Evolutionary conservation across 2,888 invertebrate species (phyloP).

Genomic region (Pammene aurita): DNA sequence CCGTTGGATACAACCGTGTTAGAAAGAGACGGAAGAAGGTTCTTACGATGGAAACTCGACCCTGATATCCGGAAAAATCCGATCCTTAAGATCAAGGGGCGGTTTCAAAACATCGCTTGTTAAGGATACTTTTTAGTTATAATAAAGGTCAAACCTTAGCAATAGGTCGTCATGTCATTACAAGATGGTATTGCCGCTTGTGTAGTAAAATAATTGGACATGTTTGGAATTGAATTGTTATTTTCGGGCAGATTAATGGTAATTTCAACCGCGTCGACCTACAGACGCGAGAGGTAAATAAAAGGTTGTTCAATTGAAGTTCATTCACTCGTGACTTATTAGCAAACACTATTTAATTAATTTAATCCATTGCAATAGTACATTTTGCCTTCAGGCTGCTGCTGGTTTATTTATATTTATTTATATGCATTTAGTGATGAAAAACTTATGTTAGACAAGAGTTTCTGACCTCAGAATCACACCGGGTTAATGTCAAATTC

Average conservation of each 20-base stretch:
- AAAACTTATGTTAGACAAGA: too few species aligned
- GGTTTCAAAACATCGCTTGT: slow-evolving; percentile 39
- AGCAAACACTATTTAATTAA: slow-evolving; percentile 3
- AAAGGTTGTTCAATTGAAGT: slow-evolving; percentile 23
- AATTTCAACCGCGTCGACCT: slow-evolving; percentile 24
- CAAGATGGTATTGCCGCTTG: not conserved
- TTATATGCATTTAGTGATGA: too few species aligned
- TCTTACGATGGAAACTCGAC: slow-evolving; percentile 62
- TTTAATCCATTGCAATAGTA: too few species aligned
- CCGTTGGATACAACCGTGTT: not conserved
- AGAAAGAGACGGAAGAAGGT: slow-evolving; percentile 53
- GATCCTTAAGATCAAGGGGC: slow-evolving; percentile 31
- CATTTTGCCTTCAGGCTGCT: too few species aligned
- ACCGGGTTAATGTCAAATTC: too few species aligned
- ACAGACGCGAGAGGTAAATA: slow-evolving; percentile 21
- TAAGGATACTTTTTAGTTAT: slow-evolving; percentile 28
- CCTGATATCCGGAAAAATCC: slow-evolving; percentile 36
- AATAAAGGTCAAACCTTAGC: slow-evolving; percentile 14
- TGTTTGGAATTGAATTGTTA: slow-evolving; percentile 11
- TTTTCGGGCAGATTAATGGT: slow-evolving; percentile 14
- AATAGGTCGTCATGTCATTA: slow-evolving; percentile 3
- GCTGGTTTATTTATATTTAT: too few species aligned
- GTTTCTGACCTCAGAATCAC: too few species aligned
- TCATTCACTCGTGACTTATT: slow-evolving; percentile 29
- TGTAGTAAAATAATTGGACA: slow-evolving; percentile 15